Conservation (phyloP, 2,113 vertebrate genomes). For the Campylorhamphus procurvoides region DNA sequence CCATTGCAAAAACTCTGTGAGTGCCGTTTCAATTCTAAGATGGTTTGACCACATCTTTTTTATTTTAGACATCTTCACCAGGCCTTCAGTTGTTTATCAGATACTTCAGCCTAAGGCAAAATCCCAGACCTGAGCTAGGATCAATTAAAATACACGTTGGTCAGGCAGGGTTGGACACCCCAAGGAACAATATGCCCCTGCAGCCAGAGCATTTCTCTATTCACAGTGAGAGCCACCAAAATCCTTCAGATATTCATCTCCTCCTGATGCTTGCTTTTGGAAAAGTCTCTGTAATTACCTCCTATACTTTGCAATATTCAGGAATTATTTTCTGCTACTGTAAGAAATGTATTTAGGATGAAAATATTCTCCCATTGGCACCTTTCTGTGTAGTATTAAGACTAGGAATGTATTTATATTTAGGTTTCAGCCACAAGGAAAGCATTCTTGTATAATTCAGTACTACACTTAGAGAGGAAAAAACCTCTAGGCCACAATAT, state of each 20-base stretch:
- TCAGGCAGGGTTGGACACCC: not conserved
- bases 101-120: not conserved
- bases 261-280: not conserved
- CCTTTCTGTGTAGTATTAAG: conserved; percentile 70
- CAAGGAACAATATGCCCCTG: not conserved
- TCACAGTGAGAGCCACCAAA: not conserved
- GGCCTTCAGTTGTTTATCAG: not conserved
- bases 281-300: conserved; percentile 57
- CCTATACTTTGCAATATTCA: conserved; percentile 38
- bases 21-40: not conserved
- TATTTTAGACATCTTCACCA: not conserved
- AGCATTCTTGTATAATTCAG: conserved; percentile 87
- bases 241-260: not conserved
- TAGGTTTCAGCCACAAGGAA: conserved; percentile 77
- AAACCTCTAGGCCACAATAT: conserved; percentile 88
- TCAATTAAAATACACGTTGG: not conserved
- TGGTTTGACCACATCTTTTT: not conserved
- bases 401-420: conserved; percentile 77
- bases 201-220: not conserved
- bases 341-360: conserved; percentile 69
- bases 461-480: conserved; percentile 80
- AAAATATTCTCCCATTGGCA: conserved; percentile 73
- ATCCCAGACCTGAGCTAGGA: not conserved
- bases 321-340: conserved; percentile 63
- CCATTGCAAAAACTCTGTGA: not conserved